Percentiles rank a stretch among this genome's conserved stretches.
Evolutionary conservation across 2,888 invertebrate genomes (phyloP).

Genomic region (Subacronicta megacephala): DNA sequence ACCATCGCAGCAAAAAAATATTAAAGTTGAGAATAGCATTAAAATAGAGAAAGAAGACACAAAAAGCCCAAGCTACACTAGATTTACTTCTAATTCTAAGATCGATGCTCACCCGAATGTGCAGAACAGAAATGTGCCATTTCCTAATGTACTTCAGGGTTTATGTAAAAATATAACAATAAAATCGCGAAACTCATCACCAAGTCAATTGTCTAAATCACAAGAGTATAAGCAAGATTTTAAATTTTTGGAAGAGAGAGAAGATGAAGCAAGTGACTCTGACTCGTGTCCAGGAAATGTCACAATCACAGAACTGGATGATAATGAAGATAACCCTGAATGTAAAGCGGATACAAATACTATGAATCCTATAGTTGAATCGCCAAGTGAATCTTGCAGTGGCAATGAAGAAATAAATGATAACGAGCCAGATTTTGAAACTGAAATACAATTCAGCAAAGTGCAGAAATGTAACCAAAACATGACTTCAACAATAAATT

Average conservation of each 20-base stretch:
- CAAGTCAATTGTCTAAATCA: slow-evolving; percentile 53
- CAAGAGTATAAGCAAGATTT: slow-evolving; percentile 58
- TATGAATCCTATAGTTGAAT: slow-evolving; percentile 66
- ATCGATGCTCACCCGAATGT: slow-evolving; percentile 30
- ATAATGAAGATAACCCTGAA: slow-evolving; percentile 59
- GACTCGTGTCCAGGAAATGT: slow-evolving; percentile 67
- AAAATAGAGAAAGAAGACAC: slow-evolving; percentile 44
- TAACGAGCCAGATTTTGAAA: slow-evolving; percentile 66
- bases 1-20: slow-evolving; percentile 25
- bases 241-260: slow-evolving; percentile 51
- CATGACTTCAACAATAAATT: slow-evolving; percentile 49
- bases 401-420: slow-evolving; percentile 61
- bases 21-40: slow-evolving; percentile 41
- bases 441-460: slow-evolving; percentile 60
- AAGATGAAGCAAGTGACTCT: slow-evolving; percentile 62
- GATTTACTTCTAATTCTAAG: slow-evolving; percentile 50
- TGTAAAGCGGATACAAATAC: slow-evolving; percentile 43
- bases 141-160: slow-evolving; percentile 74
- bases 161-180: slow-evolving; percentile 78
- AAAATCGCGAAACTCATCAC: slow-evolving; percentile 73
- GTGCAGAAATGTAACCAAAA: slow-evolving; percentile 57
- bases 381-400: slow-evolving; percentile 70
- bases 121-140: slow-evolving; percentile 48
- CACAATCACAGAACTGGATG: slow-evolving; percentile 76
- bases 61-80: slow-evolving; percentile 33